A percentile compares a stretch with the other conserved stretches of the same genome.
These are phyloP conservation scores for Chromis chromis DNA, from an alignment of 2,797 vertebrate species.

Conservation along the genomic window DNA sequence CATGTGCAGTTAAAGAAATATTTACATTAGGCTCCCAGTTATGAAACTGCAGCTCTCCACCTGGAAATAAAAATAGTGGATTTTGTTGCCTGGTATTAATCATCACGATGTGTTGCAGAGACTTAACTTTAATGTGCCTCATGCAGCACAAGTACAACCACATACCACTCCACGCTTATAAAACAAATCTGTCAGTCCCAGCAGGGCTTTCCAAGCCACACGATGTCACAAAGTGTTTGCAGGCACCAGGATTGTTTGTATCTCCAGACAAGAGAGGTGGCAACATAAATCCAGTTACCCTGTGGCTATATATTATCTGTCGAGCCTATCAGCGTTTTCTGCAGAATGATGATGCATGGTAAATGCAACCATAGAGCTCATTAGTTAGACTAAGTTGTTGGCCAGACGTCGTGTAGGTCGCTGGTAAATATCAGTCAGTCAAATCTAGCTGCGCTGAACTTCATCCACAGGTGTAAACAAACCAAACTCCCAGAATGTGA, in stretches of 20 bases:
- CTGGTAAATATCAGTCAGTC: conserved; percentile 40
- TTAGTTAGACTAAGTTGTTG: conserved; percentile 36
- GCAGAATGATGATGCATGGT: conserved; percentile 30
- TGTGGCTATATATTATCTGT: conserved; percentile 33
- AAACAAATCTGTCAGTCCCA: conserved; percentile 65
- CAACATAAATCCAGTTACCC: conserved; percentile 44
- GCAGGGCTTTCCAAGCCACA: conserved; percentile 49
- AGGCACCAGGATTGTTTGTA: conserved; percentile 34
- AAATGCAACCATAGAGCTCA: conserved; percentile 37
- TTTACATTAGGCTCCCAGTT: conserved; percentile 21
- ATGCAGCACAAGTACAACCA: conserved; percentile 54
- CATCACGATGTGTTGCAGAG: conserved; percentile 45
- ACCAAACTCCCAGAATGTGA: conserved; percentile 25
- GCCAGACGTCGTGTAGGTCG: conserved; percentile 19
- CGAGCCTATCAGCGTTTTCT: conserved; percentile 47
- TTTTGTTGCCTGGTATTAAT: conserved; percentile 46
- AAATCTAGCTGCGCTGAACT: conserved; percentile 35
- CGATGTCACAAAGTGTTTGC: conserved; percentile 47
- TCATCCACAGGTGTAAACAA: conserved; percentile 67
- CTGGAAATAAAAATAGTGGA: conserved; percentile 28
- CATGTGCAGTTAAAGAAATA: conserved; percentile 39
- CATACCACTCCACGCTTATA: conserved; percentile 52
- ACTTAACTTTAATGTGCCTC: conserved; percentile 48
- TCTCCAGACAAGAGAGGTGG: conserved; percentile 38
- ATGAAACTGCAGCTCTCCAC: conserved; percentile 32